phyloP scores from a whole-genome alignment of 2,888 invertebrate species.

The Metallyticus violacea region DNA sequence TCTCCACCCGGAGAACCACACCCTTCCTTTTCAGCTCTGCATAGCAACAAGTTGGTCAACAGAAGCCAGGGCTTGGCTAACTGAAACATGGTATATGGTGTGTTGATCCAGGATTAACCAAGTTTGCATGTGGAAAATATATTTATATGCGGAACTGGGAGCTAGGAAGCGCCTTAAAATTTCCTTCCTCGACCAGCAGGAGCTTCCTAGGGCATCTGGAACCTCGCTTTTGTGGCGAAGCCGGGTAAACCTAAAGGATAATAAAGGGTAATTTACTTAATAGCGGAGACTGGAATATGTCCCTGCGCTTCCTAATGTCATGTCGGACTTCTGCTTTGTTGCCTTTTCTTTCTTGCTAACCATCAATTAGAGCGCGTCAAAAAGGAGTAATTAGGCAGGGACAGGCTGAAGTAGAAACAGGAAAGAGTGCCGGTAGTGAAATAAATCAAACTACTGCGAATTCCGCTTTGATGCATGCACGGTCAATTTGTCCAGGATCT shows the following conservation, averaged over 20 bases:
- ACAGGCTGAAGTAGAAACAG: neutral
- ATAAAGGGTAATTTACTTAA: conserved; percentile 3
- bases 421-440: neutral
- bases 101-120: neutral
- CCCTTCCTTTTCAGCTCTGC: neutral
- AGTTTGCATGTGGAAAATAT: neutral
- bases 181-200: neutral
- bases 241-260: neutral
- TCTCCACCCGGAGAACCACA: neutral
- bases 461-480: no score
- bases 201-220: neutral
- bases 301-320: neutral
- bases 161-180: neutral
- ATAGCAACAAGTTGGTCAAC: neutral
- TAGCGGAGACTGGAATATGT: neutral
- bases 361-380: neutral
- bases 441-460: neutral
- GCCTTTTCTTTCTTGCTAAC: neutral
- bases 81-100: neutral
- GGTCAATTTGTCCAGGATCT: no score
- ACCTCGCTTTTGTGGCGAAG: neutral
- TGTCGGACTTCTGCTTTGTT: neutral
- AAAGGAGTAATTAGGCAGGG: neutral
- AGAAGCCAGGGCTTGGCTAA: neutral
- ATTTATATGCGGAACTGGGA: neutral